These are phyloP conservation scores for silkworm (Bombyx mori) DNA, from an alignment of 1,140 invertebrate species.

Conservation along the genomic window ASM3026992v2 NC_085133.1:781501-782000, in stretches of 20 bases:
- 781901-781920: neutral
- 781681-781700: conserved; percentile 55
- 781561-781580: too few relatives aligned
- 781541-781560: too few relatives aligned
- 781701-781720: conserved; percentile 39
- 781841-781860: conserved; percentile 1
- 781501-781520: too few relatives aligned
- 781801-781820: neutral
- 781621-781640: too few relatives aligned
- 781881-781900: conserved; percentile 9
- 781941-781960: conserved; percentile 1
- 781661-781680: conserved; percentile 46
- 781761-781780: too few relatives aligned
- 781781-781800: too few relatives aligned
- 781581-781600: too few relatives aligned
- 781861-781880: conserved; percentile 19
- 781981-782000: neutral
- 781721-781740: conserved; percentile 46
- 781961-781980: conserved; percentile 26
- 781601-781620: too few relatives aligned
- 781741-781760: conserved; percentile 17
- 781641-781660: conserved; percentile 37
- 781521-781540: too few relatives aligned
- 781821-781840: conserved; percentile 4
- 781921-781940: conserved; percentile 3